These are phyloP conservation scores for Tiliacea aurago DNA, from an alignment of 2,888 invertebrate species.

Conservation along the genomic window DNA sequence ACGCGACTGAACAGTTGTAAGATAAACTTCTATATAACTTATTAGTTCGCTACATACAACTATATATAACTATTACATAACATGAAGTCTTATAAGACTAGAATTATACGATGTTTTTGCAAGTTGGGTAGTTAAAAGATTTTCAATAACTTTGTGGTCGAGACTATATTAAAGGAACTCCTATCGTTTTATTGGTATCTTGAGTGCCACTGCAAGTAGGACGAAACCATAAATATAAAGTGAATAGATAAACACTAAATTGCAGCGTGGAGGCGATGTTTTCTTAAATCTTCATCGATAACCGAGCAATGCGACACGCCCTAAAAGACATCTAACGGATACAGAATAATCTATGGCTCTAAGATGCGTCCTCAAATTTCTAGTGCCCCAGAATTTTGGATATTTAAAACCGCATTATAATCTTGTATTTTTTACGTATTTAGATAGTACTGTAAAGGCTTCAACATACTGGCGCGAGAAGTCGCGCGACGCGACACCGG, in stretches of 20 bases:
- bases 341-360: slow-evolving; percentile 46
- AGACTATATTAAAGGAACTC: slow-evolving; percentile 67
- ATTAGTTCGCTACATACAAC: too few species aligned
- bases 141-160: slow-evolving; percentile 49
- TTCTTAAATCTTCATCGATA: slow-evolving; percentile 63
- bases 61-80: too few species aligned
- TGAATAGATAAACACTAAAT: slow-evolving; percentile 83
- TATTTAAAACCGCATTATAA: slow-evolving; percentile 18
- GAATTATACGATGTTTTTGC: too few species aligned
- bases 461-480: too few species aligned
- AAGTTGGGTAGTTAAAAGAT: slow-evolving; percentile 21
- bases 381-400: slow-evolving; percentile 14
- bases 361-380: slow-evolving; percentile 36
- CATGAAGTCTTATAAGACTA: too few species aligned
- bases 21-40: too few species aligned
- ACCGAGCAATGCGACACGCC: slow-evolving; percentile 67
- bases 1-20: too few species aligned
- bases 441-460: too few species aligned
- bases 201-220: slow-evolving; percentile 77
- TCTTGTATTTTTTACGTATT: not conserved
- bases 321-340: slow-evolving; percentile 62
- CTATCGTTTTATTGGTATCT: slow-evolving; percentile 79
- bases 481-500: too few species aligned
- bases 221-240: slow-evolving; percentile 85
- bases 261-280: slow-evolving; percentile 72